Evolutionary conservation across 2,888 invertebrate species (phyloP).

Genomic region (Subacronicta megacephala): DNA sequence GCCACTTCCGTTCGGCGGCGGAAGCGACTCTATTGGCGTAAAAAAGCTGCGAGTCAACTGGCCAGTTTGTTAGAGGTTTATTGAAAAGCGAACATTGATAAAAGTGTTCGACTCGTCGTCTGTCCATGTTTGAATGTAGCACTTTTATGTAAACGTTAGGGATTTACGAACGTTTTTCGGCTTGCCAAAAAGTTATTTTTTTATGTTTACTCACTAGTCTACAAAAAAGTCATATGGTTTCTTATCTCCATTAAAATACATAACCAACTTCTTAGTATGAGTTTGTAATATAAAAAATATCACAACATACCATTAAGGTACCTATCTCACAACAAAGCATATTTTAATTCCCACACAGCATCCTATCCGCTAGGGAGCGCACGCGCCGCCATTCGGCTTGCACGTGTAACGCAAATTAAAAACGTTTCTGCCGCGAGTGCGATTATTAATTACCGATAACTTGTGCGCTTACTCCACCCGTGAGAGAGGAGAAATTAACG

Average conservation of each 20-base stretch:
- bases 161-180: constrained; percentile 49
- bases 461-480: constrained; percentile 66
- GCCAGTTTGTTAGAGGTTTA: constrained; percentile 80
- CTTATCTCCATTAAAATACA: background rate
- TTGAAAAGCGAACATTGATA: constrained; percentile 81
- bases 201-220: background rate
- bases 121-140: constrained; percentile 60
- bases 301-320: constrained; percentile 14
- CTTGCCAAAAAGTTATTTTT: constrained; percentile 19
- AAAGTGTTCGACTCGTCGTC: constrained; percentile 70
- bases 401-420: constrained; percentile 86
- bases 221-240: background rate
- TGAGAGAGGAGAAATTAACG: constrained; percentile 76
- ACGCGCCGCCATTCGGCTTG: constrained; percentile 81
- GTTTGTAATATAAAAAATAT: constrained; percentile 6
- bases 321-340: constrained; percentile 43
- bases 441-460: constrained; percentile 81
- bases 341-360: constrained; percentile 58
- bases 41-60: constrained; percentile 83
- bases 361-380: constrained; percentile 55
- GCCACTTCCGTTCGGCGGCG: constrained; percentile 81
- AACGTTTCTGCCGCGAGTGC: constrained; percentile 75
- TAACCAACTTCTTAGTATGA: background rate
- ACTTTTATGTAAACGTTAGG: constrained; percentile 65
- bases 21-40: constrained; percentile 85